Evolutionary conservation across 2,888 invertebrate species (phyloP).

Genomic region (Sphecodes monilicornis): DNA sequence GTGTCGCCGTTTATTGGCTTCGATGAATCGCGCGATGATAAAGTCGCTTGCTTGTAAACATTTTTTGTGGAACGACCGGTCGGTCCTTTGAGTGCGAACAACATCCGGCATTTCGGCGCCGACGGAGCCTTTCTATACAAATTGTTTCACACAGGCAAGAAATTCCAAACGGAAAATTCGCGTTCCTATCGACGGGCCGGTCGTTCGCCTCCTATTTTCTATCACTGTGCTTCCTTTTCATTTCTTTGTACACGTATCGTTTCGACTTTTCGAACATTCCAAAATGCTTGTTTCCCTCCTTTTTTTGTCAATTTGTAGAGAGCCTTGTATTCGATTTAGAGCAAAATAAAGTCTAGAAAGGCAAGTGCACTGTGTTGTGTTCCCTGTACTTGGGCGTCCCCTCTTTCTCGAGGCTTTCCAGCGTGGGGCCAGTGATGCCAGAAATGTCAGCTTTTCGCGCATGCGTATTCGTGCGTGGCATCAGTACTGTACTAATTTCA

Average conservation of each 20-base stretch:
- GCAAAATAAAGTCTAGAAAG: conserved; percentile 85
- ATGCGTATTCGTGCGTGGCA: too few relatives aligned
- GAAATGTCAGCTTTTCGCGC: too few relatives aligned
- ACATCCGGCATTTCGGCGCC: background rate
- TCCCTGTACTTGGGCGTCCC: conserved; percentile 1
- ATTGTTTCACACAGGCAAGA: background rate
- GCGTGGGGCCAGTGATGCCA: too few relatives aligned
- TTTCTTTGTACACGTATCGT: conserved; percentile 74
- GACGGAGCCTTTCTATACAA: background rate
- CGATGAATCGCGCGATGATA: conserved; percentile 58
- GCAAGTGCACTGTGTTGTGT: conserved; percentile 69
- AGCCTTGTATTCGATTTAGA: conserved; percentile 83
- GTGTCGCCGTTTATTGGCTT: conserved; percentile 56
- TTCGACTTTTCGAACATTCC: conserved; percentile 82
- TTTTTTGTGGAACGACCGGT: conserved; percentile 60
- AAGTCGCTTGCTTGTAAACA: conserved; percentile 72
- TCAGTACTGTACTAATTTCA: too few relatives aligned
- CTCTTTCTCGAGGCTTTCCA: background rate
- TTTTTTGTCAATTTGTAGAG: conserved; percentile 81
- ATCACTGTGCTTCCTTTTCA: conserved; percentile 70
- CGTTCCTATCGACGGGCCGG: conserved; percentile 34
- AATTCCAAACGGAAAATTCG: background rate
- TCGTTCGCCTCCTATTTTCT: conserved; percentile 58
- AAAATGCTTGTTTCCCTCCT: conserved; percentile 78
- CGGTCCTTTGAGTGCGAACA: background rate